Base-by-base conservation (phyloP, 2,113 vertebrate genomes). In the Neodontobutis hainanensis region DNA sequence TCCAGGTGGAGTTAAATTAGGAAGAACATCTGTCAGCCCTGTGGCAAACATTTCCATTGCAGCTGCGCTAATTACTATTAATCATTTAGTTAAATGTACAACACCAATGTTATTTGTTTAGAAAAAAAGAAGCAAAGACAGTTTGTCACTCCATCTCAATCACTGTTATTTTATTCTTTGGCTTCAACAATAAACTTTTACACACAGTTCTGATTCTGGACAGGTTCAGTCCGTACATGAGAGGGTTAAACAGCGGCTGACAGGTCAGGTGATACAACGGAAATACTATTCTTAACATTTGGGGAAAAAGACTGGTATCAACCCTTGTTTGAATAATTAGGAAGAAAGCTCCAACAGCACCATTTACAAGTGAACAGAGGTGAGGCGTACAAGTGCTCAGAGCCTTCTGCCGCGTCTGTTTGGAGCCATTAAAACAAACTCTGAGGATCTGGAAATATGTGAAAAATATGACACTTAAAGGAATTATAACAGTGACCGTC, bases 351-450 rank as follows among this genome's bases (percentile, higher is more conserved):
- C 72, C 81, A 15, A 72, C 9, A 0, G 70, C 67, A 11, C 82
- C 88, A 65, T 90, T 88, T 0, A 85, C 0, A 0, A 90, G 61
- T 0, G 88, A 86, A 3, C 65, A 61, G 2, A 89, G 64, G 27
- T 90, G 89, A 42, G 82, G 84, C 2, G 53, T 32, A 65, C 89
- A 90, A 62, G 89, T 90, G 10, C 45, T 80, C 16, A 87, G 10
- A 1, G 86, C 78, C 45, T 85, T 90, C 48, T 82, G 73, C 2
- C 70, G 59, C 0, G 56, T 73, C 61, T 75, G 68, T 52, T 19
- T 51, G 14, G 65, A 75, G 2, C 63, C 71, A 5, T 32, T 46
- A 1, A 84, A 48, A 46, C 87, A 89, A 0, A 86, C 73, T 11
- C 3, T 43, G 1, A 88, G 65, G 9, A 90, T 87, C 58, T n/a